Conservation (phyloP, 1,140 invertebrate genomes). For the Leptopilina clavipes region DNA sequence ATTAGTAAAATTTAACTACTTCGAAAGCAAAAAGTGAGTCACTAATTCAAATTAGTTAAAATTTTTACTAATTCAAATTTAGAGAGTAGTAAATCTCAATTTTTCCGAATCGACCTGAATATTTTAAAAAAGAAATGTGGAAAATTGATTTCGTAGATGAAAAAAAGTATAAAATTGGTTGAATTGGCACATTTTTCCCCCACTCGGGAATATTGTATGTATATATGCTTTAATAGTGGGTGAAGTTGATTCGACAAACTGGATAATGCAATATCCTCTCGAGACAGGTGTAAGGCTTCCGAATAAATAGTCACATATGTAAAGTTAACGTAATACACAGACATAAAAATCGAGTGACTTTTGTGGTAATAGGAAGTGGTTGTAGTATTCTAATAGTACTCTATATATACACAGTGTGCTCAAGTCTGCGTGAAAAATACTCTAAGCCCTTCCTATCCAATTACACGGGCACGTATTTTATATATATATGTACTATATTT, state of each 20-base stretch:
- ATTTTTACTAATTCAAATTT: no score
- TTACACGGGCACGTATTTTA: conserved; percentile 52
- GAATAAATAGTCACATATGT: conserved; percentile 53
- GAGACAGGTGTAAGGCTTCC: conserved; percentile 54
- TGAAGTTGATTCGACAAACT: conserved; percentile 53
- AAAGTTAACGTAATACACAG: conserved; percentile 46
- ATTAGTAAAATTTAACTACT: no score
- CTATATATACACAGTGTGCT: conserved; percentile 36
- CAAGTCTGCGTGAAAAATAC: conserved; percentile 57
- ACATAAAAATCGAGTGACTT: conserved; percentile 16
- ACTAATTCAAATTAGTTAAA: no score
- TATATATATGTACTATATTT: conserved; percentile 43
- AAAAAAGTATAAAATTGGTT: background rate
- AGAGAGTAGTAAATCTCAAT: no score
- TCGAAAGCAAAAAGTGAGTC: no score
- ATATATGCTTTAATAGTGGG: background rate
- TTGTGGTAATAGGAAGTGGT: conserved; percentile 21
- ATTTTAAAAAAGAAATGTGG: no score
- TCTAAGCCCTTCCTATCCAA: conserved; percentile 59
- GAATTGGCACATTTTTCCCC: background rate
- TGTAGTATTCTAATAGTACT: conserved; percentile 43
- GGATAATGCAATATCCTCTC: conserved; percentile 55
- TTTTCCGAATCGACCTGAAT: no score
- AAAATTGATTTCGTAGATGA: no score
- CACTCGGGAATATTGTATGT: conserved; percentile 1